Evolutionary conservation across 2,888 invertebrate species (phyloP).

Genomic region (Limnephilus lunatus): DNA sequence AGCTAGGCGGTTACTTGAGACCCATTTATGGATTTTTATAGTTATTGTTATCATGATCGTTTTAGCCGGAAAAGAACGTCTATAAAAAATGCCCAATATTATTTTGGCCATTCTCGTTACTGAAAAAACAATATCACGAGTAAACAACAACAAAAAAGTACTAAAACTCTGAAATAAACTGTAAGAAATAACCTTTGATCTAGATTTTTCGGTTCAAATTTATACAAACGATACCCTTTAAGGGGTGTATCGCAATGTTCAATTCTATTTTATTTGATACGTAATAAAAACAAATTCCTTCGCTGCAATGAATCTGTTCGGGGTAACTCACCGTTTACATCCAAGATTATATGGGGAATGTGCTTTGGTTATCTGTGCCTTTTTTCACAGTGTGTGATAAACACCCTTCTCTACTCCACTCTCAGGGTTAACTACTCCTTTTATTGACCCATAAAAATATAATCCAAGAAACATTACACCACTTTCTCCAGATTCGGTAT

Average conservation of each 20-base stretch:
- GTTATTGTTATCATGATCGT: neutral
- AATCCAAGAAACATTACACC: slow-evolving; percentile 65
- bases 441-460: slow-evolving; percentile 64
- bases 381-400: slow-evolving; percentile 62
- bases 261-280: slow-evolving; percentile 12
- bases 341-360: slow-evolving; percentile 60
- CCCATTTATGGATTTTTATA: neutral
- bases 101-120: neutral
- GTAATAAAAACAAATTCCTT: slow-evolving; percentile 29
- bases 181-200: neutral
- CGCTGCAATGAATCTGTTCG: slow-evolving; percentile 32
- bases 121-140: neutral
- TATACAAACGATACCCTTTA: neutral
- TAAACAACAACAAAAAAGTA: neutral
- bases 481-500: slow-evolving; percentile 59
- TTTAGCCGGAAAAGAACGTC: neutral
- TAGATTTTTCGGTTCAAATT: neutral
- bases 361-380: slow-evolving; percentile 62
- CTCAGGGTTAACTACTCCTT: slow-evolving; percentile 64
- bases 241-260: neutral
- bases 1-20: neutral
- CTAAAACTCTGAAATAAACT: neutral
- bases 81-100: neutral
- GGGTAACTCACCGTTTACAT: slow-evolving; percentile 40
- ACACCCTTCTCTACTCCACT: slow-evolving; percentile 63